These are phyloP conservation scores for Cataglyphis albicans DNA, from an alignment of 2,888 invertebrate genomes.

Conservation along the genomic window DNA sequence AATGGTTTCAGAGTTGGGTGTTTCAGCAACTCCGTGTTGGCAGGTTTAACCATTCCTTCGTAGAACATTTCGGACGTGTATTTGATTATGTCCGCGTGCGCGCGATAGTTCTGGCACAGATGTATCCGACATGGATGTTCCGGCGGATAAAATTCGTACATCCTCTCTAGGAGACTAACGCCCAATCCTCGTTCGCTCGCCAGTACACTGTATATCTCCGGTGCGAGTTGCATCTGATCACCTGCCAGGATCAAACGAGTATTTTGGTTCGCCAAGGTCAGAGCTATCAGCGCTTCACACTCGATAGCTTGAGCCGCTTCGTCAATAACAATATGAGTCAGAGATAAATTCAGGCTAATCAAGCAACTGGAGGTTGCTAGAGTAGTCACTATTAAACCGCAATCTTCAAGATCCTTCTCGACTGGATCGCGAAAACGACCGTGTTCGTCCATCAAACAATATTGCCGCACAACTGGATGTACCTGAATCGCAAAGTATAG, in stretches of 20 bases:
- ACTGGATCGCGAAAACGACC: conserved; percentile 90
- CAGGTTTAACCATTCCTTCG: conserved; percentile 91
- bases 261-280: conserved; percentile 90
- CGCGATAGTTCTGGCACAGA: conserved; percentile 93
- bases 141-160: conserved; percentile 92
- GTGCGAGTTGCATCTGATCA: conserved; percentile 94
- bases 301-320: conserved; percentile 96
- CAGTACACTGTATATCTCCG: conserved; percentile 92
- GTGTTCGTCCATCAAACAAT: conserved; percentile 90
- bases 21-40: conserved; percentile 89
- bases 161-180: conserved; percentile 91
- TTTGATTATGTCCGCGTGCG: conserved; percentile 93
- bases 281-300: conserved; percentile 93
- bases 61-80: conserved; percentile 94
- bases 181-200: conserved; percentile 91
- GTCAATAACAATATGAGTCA: conserved; percentile 94
- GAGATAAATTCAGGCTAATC: conserved; percentile 89
- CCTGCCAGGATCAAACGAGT: conserved; percentile 94
- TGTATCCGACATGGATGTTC: conserved; percentile 92
- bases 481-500: conserved; percentile 73
- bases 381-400: conserved; percentile 92
- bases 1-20: conserved; percentile 91
- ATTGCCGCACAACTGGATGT: conserved; percentile 86
- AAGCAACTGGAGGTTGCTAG: conserved; percentile 92
- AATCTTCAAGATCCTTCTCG: conserved; percentile 90